phyloP scores from a whole-genome alignment of 2,888 invertebrate species.

The Epistrophella euchroma region DNA sequence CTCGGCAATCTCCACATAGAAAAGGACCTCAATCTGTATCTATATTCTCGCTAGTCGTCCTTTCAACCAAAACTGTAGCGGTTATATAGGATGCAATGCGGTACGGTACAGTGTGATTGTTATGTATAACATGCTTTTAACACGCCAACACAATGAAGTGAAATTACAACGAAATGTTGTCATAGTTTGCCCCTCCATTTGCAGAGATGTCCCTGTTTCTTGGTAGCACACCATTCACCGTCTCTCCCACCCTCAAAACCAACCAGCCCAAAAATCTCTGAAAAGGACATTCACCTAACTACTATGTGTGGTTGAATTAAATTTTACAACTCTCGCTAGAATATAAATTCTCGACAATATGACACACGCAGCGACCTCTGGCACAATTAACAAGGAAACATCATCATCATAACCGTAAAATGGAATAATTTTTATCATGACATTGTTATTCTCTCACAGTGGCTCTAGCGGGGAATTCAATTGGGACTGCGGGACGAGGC shows the following conservation, averaged over 20 bases:
- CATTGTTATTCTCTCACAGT: slow-evolving; percentile 54
- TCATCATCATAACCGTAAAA: slow-evolving; percentile 76
- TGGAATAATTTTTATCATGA: slow-evolving; percentile 72
- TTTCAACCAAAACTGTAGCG: slow-evolving; percentile 33
- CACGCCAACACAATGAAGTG: slow-evolving; percentile 72
- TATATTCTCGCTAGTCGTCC: slow-evolving; percentile 17
- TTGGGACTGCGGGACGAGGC: not conserved
- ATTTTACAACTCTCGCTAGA: slow-evolving; percentile 75
- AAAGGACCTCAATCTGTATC: slow-evolving; percentile 38
- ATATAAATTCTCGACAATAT: slow-evolving; percentile 74
- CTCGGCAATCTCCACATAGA: slow-evolving; percentile 25
- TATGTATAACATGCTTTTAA: slow-evolving; percentile 75
- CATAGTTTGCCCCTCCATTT: slow-evolving; percentile 64
- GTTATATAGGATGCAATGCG: slow-evolving; percentile 45
- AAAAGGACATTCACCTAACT: slow-evolving; percentile 71
- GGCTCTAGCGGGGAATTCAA: slow-evolving; percentile 12
- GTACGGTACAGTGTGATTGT: slow-evolving; percentile 66
- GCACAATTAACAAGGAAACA: slow-evolving; percentile 76
- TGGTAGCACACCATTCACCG: not conserved
- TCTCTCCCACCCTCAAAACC: not conserved
- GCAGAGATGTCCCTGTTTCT: slow-evolving; percentile 52
- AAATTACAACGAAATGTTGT: slow-evolving; percentile 73
- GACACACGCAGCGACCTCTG: slow-evolving; percentile 75
- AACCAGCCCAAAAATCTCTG: slow-evolving; percentile 11
- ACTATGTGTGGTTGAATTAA: slow-evolving; percentile 74